Evolutionary conservation across 2,888 invertebrate species (phyloP).

Genomic region (Pristionchus exspectatus): DNA sequence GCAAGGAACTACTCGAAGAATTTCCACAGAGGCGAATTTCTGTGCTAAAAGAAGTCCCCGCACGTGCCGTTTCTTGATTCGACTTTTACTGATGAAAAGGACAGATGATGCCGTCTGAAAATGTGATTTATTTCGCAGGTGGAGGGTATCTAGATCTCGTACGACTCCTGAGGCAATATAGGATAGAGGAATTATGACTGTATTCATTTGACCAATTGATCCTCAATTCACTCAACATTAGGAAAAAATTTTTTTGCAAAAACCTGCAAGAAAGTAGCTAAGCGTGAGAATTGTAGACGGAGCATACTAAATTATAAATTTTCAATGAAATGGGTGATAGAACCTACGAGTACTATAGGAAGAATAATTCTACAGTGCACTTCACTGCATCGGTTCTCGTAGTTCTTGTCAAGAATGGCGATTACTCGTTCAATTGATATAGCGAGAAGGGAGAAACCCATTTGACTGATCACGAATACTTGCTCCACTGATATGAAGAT

Average conservation of each 20-base stretch:
- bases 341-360: background rate
- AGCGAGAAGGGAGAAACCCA: conserved; percentile 41
- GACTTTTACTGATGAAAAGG: conserved; percentile 23
- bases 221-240: background rate
- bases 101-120: conserved; percentile 17
- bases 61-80: conserved; percentile 30
- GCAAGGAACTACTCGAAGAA: conserved; percentile 19
- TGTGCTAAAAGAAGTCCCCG: background rate
- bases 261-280: background rate
- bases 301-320: background rate
- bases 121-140: background rate
- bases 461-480: conserved; percentile 1
- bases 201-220: background rate
- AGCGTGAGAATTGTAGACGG: background rate
- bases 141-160: background rate
- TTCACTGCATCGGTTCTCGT: background rate
- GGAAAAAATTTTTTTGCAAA: background rate
- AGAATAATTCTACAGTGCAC: background rate
- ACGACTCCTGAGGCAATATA: conserved; percentile 15
- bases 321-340: background rate
- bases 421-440: conserved; percentile 31
- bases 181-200: background rate
- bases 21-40: conserved; percentile 48
- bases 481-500: background rate
- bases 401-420: background rate